These are phyloP conservation scores for Hydropsyche tenuis DNA, from an alignment of 1,140 invertebrate species.

Conservation along the genomic window DNA sequence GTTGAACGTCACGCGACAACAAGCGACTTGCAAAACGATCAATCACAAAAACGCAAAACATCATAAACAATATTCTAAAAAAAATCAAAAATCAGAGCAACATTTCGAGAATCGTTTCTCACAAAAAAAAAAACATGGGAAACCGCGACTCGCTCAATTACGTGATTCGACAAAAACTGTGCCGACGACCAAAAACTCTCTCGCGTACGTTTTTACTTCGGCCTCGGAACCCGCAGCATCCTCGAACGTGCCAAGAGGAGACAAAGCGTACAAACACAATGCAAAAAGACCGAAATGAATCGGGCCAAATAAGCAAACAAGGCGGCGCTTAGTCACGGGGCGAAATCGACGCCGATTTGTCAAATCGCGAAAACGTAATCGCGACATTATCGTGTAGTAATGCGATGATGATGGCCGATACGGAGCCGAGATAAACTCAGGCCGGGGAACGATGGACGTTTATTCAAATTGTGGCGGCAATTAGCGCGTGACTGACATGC, in stretches of 20 bases:
- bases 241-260: not conserved
- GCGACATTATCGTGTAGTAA: too few species aligned
- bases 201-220: constrained; percentile 11
- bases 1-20: not conserved
- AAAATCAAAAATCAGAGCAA: too few species aligned
- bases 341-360: not conserved
- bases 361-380: too few species aligned
- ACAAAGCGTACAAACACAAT: too few species aligned
- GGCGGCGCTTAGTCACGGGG: not conserved
- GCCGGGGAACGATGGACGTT: not conserved
- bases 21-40: too few species aligned
- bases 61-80: too few species aligned
- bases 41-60: too few species aligned
- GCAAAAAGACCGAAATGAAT: too few species aligned
- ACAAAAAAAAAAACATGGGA: constrained; percentile 10
- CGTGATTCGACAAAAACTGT: constrained; percentile 14
- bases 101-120: not conserved
- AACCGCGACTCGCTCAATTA: constrained; percentile 22
- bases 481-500: constrained; percentile 20
- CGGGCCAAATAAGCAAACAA: not conserved
- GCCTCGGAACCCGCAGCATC: not conserved
- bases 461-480: constrained; percentile 18
- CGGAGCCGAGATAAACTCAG: too few species aligned
- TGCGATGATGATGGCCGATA: too few species aligned
- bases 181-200: not conserved